A percentile compares a stretch with the other conserved stretches of the same genome.
phyloP scores from a whole-genome alignment of 2,888 invertebrate species.

The Coleophora flavipennella region DNA sequence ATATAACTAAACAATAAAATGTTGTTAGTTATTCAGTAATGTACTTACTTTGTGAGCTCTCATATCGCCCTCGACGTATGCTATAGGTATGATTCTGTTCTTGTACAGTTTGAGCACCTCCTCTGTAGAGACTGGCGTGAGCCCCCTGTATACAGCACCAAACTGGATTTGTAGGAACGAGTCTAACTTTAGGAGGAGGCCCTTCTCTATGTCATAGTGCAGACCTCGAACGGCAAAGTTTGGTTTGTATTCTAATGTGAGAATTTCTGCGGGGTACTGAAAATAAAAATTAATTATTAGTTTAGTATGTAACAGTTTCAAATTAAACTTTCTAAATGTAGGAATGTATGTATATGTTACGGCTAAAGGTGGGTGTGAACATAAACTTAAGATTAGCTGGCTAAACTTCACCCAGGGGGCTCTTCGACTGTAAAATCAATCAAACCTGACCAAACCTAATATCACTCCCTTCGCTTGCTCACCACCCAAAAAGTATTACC shows the following conservation, averaged over 20 bases:
- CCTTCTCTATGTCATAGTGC: slow-evolving; percentile 98
- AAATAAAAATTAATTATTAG: slow-evolving; percentile 23
- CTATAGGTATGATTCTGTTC: slow-evolving; percentile 88
- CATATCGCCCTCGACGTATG: slow-evolving; percentile 86
- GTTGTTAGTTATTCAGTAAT: too few relatives aligned
- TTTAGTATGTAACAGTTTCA: too few relatives aligned
- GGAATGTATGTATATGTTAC: background rate
- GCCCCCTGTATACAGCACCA: slow-evolving; percentile 92
- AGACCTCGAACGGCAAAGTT: slow-evolving; percentile 96
- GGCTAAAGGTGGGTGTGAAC: too few relatives aligned
- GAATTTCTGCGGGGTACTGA: slow-evolving; percentile 91
- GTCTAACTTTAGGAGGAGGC: slow-evolving; percentile 93
- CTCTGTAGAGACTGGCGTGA: slow-evolving; percentile 84
- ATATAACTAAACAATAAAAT: too few relatives aligned
- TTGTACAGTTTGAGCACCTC: slow-evolving; percentile 90
- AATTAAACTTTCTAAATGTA: too few relatives aligned
- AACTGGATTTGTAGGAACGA: slow-evolving; percentile 97
- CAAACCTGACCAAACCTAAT: too few relatives aligned
- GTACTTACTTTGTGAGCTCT: slow-evolving; percentile 77
- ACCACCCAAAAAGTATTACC: too few relatives aligned
- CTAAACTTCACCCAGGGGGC: too few relatives aligned
- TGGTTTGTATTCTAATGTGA: slow-evolving; percentile 88
- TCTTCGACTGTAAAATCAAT: too few relatives aligned
- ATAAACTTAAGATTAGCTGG: too few relatives aligned
- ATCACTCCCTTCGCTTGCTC: too few relatives aligned